Conservation (phyloP, 2,113 vertebrate genomes). For the Solea senegalensis region DNA sequence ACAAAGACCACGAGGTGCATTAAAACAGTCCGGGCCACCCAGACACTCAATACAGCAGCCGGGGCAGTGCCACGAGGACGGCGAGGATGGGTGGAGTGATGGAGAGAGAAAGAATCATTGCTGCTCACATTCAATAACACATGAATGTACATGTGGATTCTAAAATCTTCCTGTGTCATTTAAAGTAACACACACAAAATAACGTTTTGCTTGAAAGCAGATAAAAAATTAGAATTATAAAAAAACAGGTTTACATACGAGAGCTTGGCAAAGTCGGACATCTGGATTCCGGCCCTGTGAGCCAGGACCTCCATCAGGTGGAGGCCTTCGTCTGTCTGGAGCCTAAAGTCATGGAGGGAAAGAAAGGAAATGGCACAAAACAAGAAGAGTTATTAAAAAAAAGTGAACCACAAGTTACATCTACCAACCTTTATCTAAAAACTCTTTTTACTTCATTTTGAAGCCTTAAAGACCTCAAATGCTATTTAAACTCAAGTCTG, state of each 20-base stretch:
- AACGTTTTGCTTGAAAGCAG: too few species aligned
- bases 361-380: not conserved
- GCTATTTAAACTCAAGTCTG: too few species aligned
- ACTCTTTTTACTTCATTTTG: too few species aligned
- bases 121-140: too few species aligned
- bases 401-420: not conserved
- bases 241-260: constrained; percentile 80
- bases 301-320: constrained; percentile 87
- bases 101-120: too few species aligned
- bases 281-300: constrained; percentile 84
- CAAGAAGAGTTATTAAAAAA: not conserved
- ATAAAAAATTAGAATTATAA: too few species aligned
- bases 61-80: constrained; percentile 23
- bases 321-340: constrained; percentile 88
- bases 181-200: too few species aligned
- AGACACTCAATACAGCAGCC: constrained; percentile 48
- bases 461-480: too few species aligned
- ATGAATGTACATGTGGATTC: too few species aligned
- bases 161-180: too few species aligned
- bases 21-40: constrained; percentile 62
- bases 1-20: constrained; percentile 72
- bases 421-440: too few species aligned
- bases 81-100: not conserved
- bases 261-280: constrained; percentile 85
- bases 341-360: constrained; percentile 78